Percentiles rank a stretch among this genome's conserved stretches.
Evolutionary conservation across 2,888 invertebrate genomes (phyloP).

Genomic region (Scaptodrosophila latifasciaeformis): DNA sequence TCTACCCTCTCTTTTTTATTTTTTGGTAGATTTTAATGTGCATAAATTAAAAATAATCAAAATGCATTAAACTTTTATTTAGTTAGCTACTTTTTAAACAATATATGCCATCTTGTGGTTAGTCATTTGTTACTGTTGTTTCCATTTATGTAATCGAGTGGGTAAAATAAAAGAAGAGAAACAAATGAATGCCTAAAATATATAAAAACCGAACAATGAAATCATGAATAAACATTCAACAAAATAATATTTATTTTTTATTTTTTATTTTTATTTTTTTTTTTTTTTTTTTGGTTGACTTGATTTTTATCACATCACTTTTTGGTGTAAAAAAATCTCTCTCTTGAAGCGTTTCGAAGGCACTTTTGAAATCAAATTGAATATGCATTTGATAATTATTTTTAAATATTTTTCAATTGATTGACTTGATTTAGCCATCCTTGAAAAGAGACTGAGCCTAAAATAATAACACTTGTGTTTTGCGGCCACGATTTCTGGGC

Average conservation of each 20-base stretch:
- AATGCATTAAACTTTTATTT: conserved; percentile 63
- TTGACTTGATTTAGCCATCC: too few species aligned
- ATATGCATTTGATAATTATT: background rate
- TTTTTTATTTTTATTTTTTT: too few species aligned
- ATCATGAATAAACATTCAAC: conserved; percentile 60
- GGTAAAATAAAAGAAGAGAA: conserved; percentile 26
- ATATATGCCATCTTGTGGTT: conserved; percentile 53
- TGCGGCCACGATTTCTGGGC: conserved; percentile 1
- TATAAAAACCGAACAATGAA: conserved; percentile 18
- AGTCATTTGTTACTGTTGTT: background rate
- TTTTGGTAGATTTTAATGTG: conserved; percentile 29
- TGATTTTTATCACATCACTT: too few species aligned
- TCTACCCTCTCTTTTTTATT: conserved; percentile 8
- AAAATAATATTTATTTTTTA: too few species aligned
- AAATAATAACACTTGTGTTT: conserved; percentile 3
- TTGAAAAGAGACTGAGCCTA: background rate
- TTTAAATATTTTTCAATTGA: too few species aligned
- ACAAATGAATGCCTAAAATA: conserved; percentile 25
- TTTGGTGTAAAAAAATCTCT: conserved; percentile 2
- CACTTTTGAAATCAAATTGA: too few species aligned
- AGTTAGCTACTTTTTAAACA: conserved; percentile 32
- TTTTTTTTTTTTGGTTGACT: too few species aligned
- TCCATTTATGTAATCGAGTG: conserved; percentile 8
- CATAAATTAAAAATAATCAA: conserved; percentile 58
- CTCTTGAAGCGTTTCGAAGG: too few species aligned